A percentile compares a stretch with the other conserved stretches of the same genome.
Conservation (phyloP, 2,797 vertebrate genomes). For the Hybognathus amarus region DNA sequence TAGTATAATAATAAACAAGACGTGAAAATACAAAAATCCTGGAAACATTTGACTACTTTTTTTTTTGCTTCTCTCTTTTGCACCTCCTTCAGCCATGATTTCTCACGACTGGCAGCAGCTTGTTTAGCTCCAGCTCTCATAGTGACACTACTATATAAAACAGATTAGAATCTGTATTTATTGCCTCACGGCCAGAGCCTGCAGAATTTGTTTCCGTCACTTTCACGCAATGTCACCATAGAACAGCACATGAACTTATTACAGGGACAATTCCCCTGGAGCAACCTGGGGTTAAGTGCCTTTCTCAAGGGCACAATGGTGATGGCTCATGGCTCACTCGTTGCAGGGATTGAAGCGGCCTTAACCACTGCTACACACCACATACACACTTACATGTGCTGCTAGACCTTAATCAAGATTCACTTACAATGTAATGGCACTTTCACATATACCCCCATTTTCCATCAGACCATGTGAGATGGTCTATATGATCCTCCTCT, state of each 20-base stretch:
- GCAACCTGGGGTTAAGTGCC: slow-evolving; percentile 28
- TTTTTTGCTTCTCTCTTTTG: background rate
- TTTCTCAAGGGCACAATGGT: slow-evolving; percentile 29
- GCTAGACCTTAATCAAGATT: slow-evolving; percentile 31
- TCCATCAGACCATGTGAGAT: background rate
- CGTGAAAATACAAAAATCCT: background rate
- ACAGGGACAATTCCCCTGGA: slow-evolving; percentile 23
- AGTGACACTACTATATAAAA: slow-evolving; percentile 17
- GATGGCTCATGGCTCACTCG: slow-evolving; percentile 26
- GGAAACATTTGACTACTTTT: slow-evolving; percentile 1
- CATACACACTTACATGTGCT: slow-evolving; percentile 16
- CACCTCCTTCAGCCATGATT: background rate
- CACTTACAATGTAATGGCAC: slow-evolving; percentile 20
- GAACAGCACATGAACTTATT: slow-evolving; percentile 27
- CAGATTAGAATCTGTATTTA: slow-evolving; percentile 35
- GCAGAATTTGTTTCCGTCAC: slow-evolving; percentile 28
- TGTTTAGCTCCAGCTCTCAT: slow-evolving; percentile 16
- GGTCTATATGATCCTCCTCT: background rate
- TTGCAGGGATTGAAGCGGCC: slow-evolving; percentile 7
- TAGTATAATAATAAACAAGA: background rate
- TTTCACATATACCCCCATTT: slow-evolving; percentile 1
- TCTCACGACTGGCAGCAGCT: background rate
- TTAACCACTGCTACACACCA: slow-evolving; percentile 23
- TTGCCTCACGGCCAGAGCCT: background rate
- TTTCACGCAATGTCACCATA: slow-evolving; percentile 19